Evolutionary conservation across 1,140 invertebrate species (phyloP).

Genomic region (Dolichoris vasculosae): DNA sequence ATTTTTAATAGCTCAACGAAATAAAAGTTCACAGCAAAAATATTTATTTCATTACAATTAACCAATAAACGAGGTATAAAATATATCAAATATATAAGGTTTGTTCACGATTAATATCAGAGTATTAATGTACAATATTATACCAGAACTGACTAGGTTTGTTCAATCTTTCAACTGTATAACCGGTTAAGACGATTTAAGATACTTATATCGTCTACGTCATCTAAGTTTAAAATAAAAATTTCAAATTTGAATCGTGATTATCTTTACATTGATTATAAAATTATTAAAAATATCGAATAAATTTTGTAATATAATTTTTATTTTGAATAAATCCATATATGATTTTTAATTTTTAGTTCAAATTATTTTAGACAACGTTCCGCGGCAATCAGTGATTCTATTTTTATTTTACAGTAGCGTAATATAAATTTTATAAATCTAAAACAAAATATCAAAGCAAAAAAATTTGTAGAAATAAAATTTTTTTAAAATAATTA

Average conservation of each 20-base stretch:
- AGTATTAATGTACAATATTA: neutral
- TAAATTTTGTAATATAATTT: neutral
- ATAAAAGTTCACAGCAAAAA: neutral
- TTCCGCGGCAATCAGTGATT: constrained; percentile 2
- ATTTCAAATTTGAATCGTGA: neutral
- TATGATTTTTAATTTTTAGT: neutral
- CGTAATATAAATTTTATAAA: neutral
- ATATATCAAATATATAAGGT: neutral
- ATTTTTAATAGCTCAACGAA: neutral
- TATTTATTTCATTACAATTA: neutral
- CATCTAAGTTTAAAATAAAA: constrained; percentile 1
- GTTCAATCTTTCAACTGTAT: neutral
- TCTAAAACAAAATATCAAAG: neutral
- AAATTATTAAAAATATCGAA: neutral
- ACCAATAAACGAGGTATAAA: neutral
- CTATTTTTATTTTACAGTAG: neutral
- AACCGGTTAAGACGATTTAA: neutral
- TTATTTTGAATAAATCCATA: neutral
- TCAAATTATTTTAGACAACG: neutral
- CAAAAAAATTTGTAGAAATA: neutral
- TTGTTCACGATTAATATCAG: neutral
- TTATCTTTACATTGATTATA: neutral
- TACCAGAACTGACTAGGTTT: constrained; percentile 2
- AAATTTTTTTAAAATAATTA: neutral
- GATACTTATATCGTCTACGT: neutral